Evolutionary conservation across 1,140 invertebrate genomes (phyloP).

Genomic region (Thaumatotibia leucotreta): DNA sequence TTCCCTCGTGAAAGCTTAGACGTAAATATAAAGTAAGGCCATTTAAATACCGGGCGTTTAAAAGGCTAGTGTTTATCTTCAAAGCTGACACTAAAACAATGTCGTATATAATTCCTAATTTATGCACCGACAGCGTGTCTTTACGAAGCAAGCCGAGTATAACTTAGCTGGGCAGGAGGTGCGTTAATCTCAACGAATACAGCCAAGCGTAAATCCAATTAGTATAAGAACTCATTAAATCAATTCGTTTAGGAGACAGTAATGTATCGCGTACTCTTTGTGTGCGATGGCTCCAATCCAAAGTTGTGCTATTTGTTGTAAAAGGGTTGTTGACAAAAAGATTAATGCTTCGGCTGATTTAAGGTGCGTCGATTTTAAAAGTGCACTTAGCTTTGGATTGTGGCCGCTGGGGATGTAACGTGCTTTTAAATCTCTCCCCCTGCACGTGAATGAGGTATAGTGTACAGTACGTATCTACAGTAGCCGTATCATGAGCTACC

Average conservation of each 20-base stretch:
- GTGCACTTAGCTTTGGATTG: not conserved
- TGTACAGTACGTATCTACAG: too few species aligned
- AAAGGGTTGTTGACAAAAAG: conserved; percentile 21
- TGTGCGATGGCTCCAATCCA: conserved; percentile 67
- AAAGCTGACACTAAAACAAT: conserved; percentile 37
- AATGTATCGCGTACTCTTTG: conserved; percentile 62
- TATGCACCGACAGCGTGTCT: conserved; percentile 40
- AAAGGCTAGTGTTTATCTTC: conserved; percentile 26
- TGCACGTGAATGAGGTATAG: too few species aligned
- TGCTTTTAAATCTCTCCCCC: not conserved
- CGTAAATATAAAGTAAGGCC: not conserved
- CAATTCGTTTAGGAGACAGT: conserved; percentile 64
- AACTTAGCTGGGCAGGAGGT: conserved; percentile 48
- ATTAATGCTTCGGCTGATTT: not conserved
- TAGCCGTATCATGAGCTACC: too few species aligned
- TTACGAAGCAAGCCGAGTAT: conserved; percentile 26
- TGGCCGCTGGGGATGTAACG: not conserved
- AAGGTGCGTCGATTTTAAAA: conserved; percentile 6
- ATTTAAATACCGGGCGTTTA: conserved; percentile 7
- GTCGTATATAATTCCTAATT: conserved; percentile 54
- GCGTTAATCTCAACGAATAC: conserved; percentile 58
- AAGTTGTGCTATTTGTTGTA: conserved; percentile 63
- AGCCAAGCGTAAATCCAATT: conserved; percentile 64
- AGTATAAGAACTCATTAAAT: conserved; percentile 70
- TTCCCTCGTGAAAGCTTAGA: not conserved